Percentiles rank a stretch among this genome's conserved stretches.
Evolutionary conservation across 2,113 vertebrate genomes (phyloP).

Genomic region (Melanocharis versteri): DNA sequence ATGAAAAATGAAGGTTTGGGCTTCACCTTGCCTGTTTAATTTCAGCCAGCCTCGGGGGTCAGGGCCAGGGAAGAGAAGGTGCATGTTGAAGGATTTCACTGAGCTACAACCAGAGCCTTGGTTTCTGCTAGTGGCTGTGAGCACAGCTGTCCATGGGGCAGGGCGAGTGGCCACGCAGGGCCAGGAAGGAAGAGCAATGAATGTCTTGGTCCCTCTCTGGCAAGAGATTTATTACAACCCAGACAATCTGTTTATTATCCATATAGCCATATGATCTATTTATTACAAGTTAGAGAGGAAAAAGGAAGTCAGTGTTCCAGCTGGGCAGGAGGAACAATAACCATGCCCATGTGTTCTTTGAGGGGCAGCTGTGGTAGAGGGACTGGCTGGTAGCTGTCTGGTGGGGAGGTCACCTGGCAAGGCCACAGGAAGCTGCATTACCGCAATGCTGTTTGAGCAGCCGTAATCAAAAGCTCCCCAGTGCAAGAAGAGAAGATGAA

Average conservation of each 20-base stretch:
- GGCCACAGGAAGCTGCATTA: conserved; percentile 57
- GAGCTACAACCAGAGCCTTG: not conserved
- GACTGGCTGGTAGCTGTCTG: conserved; percentile 7
- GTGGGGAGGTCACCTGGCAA: conserved; percentile 65
- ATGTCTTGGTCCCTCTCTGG: not conserved
- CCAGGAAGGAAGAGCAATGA: not conserved
- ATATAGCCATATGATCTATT: not conserved
- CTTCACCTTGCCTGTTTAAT: not conserved
- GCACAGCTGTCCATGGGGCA: not conserved
- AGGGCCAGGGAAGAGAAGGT: not conserved
- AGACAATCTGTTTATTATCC: not conserved
- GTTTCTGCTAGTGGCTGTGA: not conserved
- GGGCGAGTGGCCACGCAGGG: not conserved
- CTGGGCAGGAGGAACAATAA: conserved; percentile 10
- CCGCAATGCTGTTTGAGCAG: conserved; percentile 59
- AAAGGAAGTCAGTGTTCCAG: conserved; percentile 36
- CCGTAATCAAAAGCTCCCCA: not conserved
- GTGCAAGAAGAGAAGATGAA: conserved; percentile 9
- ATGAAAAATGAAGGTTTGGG: not conserved
- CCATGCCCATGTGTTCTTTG: conserved; percentile 1
- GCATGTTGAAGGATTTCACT: not conserved
- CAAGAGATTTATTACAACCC: not conserved
- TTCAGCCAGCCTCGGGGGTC: not conserved
- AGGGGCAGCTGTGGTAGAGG: conserved; percentile 38
- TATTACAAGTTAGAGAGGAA: conserved; percentile 5